Evolutionary conservation across 2,797 vertebrate species (phyloP).

Genomic region (Urocyon cinereoargenteus): DNA sequence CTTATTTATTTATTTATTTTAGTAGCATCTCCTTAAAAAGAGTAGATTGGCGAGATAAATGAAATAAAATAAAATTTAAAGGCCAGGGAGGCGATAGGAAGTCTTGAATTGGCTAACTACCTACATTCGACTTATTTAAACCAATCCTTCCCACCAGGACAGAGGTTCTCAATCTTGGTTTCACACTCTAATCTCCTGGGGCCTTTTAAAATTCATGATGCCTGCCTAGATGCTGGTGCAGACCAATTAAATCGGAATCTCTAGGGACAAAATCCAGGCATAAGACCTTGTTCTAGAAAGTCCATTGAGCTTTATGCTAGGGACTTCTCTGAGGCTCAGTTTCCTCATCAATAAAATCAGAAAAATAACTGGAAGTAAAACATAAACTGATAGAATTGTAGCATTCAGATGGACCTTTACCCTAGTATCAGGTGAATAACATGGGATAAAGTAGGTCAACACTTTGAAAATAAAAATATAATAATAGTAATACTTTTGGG

Average conservation of each 20-base stretch:
- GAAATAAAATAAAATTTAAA: neutral
- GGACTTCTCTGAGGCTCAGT: neutral
- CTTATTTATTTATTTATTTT: neutral
- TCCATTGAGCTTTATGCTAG: neutral
- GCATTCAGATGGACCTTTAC: neutral
- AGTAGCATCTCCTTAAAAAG: neutral
- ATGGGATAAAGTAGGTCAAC: neutral
- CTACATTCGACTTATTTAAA: neutral
- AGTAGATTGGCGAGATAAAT: neutral
- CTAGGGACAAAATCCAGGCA: neutral
- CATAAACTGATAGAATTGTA: neutral
- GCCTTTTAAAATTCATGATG: neutral
- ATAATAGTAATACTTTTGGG: neutral
- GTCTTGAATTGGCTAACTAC: neutral
- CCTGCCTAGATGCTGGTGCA: neutral
- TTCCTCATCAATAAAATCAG: neutral
- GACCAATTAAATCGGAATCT: neutral
- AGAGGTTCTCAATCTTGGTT: neutral
- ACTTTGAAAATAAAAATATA: constrained; percentile 10
- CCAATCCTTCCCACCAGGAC: neutral
- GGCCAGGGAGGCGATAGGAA: neutral
- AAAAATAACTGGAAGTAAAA: constrained; percentile 14
- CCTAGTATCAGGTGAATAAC: neutral
- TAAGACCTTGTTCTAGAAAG: neutral
- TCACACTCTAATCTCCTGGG: neutral